Evolutionary conservation across 2,888 invertebrate genomes (phyloP), one percentile per base, ranked within the genome.

Genomic region (Heliconius ethilla): DNA sequence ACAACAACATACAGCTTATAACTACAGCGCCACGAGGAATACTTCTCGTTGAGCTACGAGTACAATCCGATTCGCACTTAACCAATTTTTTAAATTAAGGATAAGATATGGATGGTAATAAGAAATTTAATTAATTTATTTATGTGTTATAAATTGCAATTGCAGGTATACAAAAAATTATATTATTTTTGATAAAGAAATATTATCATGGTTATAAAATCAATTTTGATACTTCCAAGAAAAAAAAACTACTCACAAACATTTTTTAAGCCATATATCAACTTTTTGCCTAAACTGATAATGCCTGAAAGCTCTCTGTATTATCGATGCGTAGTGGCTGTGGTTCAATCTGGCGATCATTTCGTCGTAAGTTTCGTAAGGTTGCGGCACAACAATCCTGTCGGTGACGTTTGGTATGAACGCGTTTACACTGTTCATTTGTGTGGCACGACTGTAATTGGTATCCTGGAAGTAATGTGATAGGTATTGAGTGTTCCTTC

Each of bases 311-410:
- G 96, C 95, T 80, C 96, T 93, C 86, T 97, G 97, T 82, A 97
- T 97, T 67, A 96, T 89, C 13, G 95, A 87, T 55, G 96, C 95
- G 85, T 94, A 95, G 82, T 94, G 92, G 59, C 95, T 89, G 79
- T 95, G 95, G 82, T 95, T 95, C 76, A 96, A 90, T 3, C 96
- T 91, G 45, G 87, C 90, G 73, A 95, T 91, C 90, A 95, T 95
- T 84, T 96, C 95, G 0, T 96, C 96, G 79, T 96, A 96, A 0
- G 96, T 96, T 87, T 96, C 96, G 85, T 97, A 97, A 0, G 95
- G 95, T 75, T 95, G 94, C 0, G 96, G 93, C 0, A 92, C 91
- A 27, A 97, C 85, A 73, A 96, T 95, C 83, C 91, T 95, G 86
- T 97, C 97, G 3, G 93, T 94, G 5, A 95, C 94, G 70, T 91